A percentile compares a stretch with the other conserved stretches of the same genome.
Conservation (phyloP, 2,113 vertebrate genomes). For the Eulemur macaco region DNA sequence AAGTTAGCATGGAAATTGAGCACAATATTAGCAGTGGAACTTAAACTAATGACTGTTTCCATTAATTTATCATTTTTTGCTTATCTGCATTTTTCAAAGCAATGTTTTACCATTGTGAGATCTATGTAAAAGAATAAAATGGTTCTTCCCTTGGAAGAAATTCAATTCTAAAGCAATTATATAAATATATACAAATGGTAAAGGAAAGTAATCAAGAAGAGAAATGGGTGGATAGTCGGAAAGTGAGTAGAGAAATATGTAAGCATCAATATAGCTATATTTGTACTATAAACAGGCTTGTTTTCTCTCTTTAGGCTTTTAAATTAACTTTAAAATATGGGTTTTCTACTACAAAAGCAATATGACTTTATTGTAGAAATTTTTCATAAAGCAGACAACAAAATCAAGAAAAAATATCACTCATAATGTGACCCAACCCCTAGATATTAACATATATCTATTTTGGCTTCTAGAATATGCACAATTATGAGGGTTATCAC, state of each 20-base stretch:
- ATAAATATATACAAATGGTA: not conserved
- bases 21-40: not conserved
- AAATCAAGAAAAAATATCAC: not conserved
- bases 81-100: not conserved
- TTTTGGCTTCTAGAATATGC: not conserved
- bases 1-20: not conserved
- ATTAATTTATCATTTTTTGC: not conserved
- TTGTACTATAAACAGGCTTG: not conserved
- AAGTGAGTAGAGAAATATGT: not conserved
- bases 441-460: not conserved
- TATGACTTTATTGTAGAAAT: not conserved
- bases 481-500: not conserved
- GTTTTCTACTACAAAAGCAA: not conserved
- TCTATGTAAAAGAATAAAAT: not conserved
- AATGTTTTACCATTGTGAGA: not conserved
- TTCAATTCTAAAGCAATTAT: not conserved
- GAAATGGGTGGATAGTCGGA: not conserved
- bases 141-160: not conserved
- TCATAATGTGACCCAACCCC: not conserved
- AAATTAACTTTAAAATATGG: not conserved
- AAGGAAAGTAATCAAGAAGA: not conserved
- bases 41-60: not conserved
- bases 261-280: not conserved
- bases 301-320: not conserved
- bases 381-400: not conserved